phyloP scores from a whole-genome alignment of 2,797 vertebrate genomes.

The Sciurus vulgaris region DNA sequence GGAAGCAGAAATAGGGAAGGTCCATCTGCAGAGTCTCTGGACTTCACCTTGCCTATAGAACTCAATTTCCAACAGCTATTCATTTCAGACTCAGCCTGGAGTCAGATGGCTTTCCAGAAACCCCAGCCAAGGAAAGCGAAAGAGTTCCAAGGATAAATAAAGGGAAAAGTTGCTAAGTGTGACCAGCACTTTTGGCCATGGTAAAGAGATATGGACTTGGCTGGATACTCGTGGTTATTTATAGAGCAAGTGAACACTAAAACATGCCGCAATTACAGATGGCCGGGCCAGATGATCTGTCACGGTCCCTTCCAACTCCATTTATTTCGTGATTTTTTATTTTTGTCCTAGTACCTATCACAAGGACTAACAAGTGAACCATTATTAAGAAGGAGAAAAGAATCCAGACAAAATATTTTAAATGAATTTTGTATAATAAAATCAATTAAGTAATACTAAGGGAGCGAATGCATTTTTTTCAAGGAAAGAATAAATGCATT shows the following conservation, averaged over 20 bases:
- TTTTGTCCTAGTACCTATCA: conserved; percentile 59
- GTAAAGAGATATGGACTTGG: conserved; percentile 37
- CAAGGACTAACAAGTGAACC: conserved; percentile 73
- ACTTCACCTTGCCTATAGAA: background rate
- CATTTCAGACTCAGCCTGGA: background rate
- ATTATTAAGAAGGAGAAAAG: conserved; percentile 66
- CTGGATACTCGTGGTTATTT: conserved; percentile 59
- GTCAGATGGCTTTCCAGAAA: conserved; percentile 34
- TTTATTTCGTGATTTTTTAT: conserved; percentile 72
- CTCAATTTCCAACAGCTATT: background rate
- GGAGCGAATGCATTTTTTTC: background rate
- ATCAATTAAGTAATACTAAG: conserved; percentile 23
- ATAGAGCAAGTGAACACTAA: conserved; percentile 36
- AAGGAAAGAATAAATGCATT: background rate
- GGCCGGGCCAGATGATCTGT: conserved; percentile 73
- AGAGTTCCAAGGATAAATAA: conserved; percentile 71
- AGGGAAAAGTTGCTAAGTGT: conserved; percentile 50
- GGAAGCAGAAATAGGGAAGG: background rate
- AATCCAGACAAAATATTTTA: conserved; percentile 8
- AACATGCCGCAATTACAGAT: conserved; percentile 66
- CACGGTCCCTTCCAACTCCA: conserved; percentile 69
- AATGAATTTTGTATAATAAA: conserved; percentile 6
- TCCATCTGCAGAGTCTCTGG: background rate
- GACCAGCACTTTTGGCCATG: conserved; percentile 52
- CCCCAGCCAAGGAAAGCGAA: conserved; percentile 19